These are phyloP conservation scores for Marisa cornuarietis DNA, from an alignment of 1,140 invertebrate species.

Conservation along the genomic window DNA sequence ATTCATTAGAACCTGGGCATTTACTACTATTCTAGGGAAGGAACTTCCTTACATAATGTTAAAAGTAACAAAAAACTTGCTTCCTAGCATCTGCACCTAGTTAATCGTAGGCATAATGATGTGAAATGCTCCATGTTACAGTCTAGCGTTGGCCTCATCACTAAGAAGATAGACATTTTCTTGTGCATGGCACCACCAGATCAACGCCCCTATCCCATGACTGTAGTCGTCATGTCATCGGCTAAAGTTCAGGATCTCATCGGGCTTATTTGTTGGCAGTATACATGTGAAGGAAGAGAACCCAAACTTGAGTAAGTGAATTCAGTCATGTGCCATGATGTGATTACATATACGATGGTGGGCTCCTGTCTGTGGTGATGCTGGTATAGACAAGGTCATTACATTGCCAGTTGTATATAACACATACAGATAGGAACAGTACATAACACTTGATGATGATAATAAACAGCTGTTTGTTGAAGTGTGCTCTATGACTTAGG, in stretches of 20 bases:
- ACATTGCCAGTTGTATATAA: neutral
- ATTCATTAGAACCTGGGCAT: too few species aligned
- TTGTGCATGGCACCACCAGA: conserved; percentile 85
- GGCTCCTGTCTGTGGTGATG: conserved; percentile 10
- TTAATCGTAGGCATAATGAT: too few species aligned
- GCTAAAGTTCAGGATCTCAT: conserved; percentile 93
- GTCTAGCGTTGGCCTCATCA: conserved; percentile 78
- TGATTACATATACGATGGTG: conserved; percentile 1
- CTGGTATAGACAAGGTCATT: conserved; percentile 15
- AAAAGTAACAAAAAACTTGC: too few species aligned
- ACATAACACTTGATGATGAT: too few species aligned
- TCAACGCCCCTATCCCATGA: conserved; percentile 84
- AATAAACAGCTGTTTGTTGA: too few species aligned
- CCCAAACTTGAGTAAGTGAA: conserved; percentile 65
- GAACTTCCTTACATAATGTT: too few species aligned
- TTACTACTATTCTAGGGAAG: too few species aligned
- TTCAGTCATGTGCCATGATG: neutral
- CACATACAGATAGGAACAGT: too few species aligned
- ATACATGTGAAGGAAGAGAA: conserved; percentile 68
- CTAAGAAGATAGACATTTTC: conserved; percentile 80
- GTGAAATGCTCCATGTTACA: conserved; percentile 38
- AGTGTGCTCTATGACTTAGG: neutral
- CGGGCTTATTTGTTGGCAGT: conserved; percentile 86
- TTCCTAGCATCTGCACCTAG: too few species aligned
- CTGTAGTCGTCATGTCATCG: conserved; percentile 82